Conservation (phyloP, 92 coral and sea anemone species). For the Porites cylindrica region DNA sequence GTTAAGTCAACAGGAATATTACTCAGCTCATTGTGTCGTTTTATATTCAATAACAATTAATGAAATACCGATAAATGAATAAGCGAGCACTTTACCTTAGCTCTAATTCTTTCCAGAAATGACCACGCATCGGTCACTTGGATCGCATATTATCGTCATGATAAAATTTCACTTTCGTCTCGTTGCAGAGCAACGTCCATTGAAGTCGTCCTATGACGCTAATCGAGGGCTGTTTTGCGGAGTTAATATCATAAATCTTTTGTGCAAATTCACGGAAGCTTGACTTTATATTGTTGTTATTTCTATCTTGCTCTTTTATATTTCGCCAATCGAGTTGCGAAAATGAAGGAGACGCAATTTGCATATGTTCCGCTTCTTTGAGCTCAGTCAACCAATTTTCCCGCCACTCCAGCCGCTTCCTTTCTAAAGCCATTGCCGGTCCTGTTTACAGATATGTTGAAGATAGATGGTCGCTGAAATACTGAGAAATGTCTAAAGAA, state of each 20-base stretch:
- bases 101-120: neutral
- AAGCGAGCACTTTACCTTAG: neutral
- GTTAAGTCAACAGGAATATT: constrained; percentile 14
- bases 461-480: no score
- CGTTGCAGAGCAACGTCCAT: neutral
- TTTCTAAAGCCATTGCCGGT: no score
- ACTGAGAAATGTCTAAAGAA: no score
- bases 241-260: neutral
- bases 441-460: no score
- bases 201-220: neutral
- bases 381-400: constrained; percentile 11
- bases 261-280: constrained; percentile 11
- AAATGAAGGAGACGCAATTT: neutral
- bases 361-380: constrained; percentile 24
- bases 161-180: neutral
- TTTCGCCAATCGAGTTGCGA: neutral
- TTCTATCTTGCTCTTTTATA: neutral
- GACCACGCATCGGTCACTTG: neutral
- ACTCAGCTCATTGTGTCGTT: neutral
- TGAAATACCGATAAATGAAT: neutral
- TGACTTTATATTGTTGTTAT: constrained; percentile 32
- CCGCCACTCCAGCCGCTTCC: neutral
- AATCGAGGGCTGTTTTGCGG: neutral
- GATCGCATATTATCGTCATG: no score
- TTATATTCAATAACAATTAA: neutral